Base-by-base conservation (phyloP, 2,113 vertebrate genomes). In the Oreotragus oreotragus region DNA sequence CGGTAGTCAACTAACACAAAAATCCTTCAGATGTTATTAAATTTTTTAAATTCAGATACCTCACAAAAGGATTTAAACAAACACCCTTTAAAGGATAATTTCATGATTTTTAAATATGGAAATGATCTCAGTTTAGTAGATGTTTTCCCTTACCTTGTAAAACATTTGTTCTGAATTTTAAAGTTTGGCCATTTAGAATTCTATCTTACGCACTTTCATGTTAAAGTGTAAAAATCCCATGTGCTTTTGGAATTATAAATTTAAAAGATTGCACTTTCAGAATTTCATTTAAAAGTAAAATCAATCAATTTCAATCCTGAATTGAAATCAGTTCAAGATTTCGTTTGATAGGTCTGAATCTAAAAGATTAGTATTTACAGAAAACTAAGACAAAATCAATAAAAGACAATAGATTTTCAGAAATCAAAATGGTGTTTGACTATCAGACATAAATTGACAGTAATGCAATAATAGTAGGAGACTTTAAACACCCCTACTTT, bases 401-500 rank as follows among this genome's bases (percentile, higher is more conserved):
- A 85, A 80, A 90, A 45, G 33, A 84, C 13, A 76, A 10, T 73
- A 39, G 60, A 81, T 66, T 94, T 86, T 90, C 79, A 90, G 70
- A 94, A 92, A 92, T 87, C 55, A 95, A 96, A 95, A 85, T 58
- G 28, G 17, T 15, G 19, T 83, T 96, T 73, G 12, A 39, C n/a
- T 70, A 23, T 36, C 66, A 70, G 66, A 70, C n/a, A 23, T 70
- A 39, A 70, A 70, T 23, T 70, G 19, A 39, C 66, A 70, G 66
- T 70, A 39, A 70, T n/a, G 36, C 64, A 12, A 3, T 23, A 70
- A 70, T 23, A 70, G 66, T 23, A 70, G 66, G 66, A 23, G 19
- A 70, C 66, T 70, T 70, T 70, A 70, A 39, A 70, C 66, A 70
- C 66, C 19, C 66, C 66, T 19, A 39, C n/a, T 70, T 70, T 70